Evolutionary conservation across 2,888 invertebrate species (phyloP), one percentile per base, ranked within the genome.

Genomic region (Sisyra nigra): DNA sequence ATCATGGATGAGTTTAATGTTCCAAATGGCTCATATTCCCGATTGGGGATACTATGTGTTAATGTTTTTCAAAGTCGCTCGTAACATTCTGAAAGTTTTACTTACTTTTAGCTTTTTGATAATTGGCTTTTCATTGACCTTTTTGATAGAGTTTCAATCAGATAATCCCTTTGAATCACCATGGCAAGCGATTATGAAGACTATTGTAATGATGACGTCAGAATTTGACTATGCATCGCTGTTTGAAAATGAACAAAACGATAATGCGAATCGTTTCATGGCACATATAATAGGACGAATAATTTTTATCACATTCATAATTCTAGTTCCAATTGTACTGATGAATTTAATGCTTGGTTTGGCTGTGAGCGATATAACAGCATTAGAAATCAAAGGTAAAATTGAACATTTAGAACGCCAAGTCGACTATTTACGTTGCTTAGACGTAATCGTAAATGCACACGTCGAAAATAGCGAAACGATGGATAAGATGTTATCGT

Each of bases 301-400:
- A 1, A 63, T 72, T 19, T 71, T 73, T 49, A 54, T 71, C 0
- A 49, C 67, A 3, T 74, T 73, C 47, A 53, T 73, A 1, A 59
- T 74, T 19, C 51, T 72, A 45, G 71, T 71, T 31, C 67, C 71
- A 5, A 69, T 73, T 37, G 71, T 73, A 0, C 57, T 74, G 10
- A 72, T 73, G 71, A 74, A 74, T 52, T 56, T 74, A 35, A 59
- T 74, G 52, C 68, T 73, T 1, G 73, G 73, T 55, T 66, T 74
- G 10, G 72, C 73, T 10, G 73, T 74, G 1, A 73, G 68, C 46
- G 73, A 74, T 48, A 71, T 72, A 2, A 69, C 67, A 41, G 68
- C 67, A 48, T 58, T 74, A 45, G 71, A 72, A 58, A 55, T 69
- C 1, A 59, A 71, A 34, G 73, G 73, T 1, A 69, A 70, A 46